phyloP scores from a whole-genome alignment of 2,113 vertebrate genomes.

The Neoarius graeffei region DNA sequence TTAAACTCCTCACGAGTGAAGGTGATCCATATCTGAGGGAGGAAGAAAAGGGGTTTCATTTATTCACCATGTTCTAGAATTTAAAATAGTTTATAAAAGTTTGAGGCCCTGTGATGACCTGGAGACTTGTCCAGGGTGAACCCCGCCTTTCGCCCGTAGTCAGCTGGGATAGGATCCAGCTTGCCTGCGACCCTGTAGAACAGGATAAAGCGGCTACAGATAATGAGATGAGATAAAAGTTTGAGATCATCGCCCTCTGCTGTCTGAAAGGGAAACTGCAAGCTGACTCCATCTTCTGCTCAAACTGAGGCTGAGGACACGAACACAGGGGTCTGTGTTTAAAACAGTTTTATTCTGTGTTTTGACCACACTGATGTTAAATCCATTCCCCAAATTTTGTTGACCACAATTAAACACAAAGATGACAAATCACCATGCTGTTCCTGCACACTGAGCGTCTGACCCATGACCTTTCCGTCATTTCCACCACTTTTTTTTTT shows the following conservation, averaged over 20 bases:
- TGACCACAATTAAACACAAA: not conserved
- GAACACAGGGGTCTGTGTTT: not conserved
- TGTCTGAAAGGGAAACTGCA: not conserved
- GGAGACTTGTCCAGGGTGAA: no score
- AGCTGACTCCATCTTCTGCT: not conserved
- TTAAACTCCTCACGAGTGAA: constrained; percentile 68
- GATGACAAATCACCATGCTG: not conserved
- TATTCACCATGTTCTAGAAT: not conserved
- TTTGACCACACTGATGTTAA: not conserved
- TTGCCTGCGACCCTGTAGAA: no score
- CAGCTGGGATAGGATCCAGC: no score
- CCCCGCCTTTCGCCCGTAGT: no score
- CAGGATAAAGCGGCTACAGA: no score
- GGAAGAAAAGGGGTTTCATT: not conserved
- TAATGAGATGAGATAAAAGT: no score
- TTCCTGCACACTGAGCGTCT: not conserved
- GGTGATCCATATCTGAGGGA: constrained; percentile 62
- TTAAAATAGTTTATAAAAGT: not conserved
- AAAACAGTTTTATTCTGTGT: not conserved
- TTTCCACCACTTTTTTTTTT: not conserved
- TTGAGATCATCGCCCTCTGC: not conserved
- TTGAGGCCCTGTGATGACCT: no score
- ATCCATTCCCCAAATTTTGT: not conserved
- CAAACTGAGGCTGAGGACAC: not conserved
- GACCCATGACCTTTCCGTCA: not conserved